Percentiles rank a stretch among this genome's conserved stretches.
phyloP scores from a whole-genome alignment of 2,888 invertebrate genomes.

The Drosophila helvetica region DNA sequence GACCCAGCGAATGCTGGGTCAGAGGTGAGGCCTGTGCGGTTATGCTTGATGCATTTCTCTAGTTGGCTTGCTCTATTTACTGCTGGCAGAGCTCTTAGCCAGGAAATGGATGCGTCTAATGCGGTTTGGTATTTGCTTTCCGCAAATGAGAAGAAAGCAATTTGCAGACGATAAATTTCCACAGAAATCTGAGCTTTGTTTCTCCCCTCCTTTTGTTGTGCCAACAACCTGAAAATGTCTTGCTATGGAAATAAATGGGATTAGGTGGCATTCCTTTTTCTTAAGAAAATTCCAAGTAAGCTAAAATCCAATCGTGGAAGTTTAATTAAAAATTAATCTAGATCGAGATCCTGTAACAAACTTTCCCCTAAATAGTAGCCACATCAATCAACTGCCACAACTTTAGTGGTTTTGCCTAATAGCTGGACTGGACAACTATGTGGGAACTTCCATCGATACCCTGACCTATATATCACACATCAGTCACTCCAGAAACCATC shows the following conservation, averaged over 20 bases:
- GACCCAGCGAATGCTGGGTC: neutral
- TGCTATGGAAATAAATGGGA: slow-evolving; percentile 2
- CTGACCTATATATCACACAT: slow-evolving; percentile 13
- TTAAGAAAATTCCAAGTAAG: neutral
- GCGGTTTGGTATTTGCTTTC: slow-evolving; percentile 30
- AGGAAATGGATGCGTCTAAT: slow-evolving; percentile 14
- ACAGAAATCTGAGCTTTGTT: slow-evolving; percentile 19
- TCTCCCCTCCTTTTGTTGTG: neutral
- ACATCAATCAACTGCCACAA: slow-evolving; percentile 29
- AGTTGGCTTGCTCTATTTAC: slow-evolving; percentile 41
- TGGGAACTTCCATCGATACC: neutral
- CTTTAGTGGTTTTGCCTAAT: slow-evolving; percentile 14
- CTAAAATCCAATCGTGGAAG: neutral
- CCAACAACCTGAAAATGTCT: too few species aligned
- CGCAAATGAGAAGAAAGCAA: slow-evolving; percentile 13
- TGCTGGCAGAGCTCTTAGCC: neutral
- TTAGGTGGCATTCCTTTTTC: neutral
- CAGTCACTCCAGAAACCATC: slow-evolving; percentile 27
- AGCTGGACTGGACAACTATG: slow-evolving; percentile 13
- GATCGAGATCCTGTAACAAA: neutral
- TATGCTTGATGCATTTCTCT: slow-evolving; percentile 34
- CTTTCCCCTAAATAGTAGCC: slow-evolving; percentile 9
- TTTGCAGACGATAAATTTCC: slow-evolving; percentile 27
- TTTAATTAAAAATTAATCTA: slow-evolving; percentile 31
- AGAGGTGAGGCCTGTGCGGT: slow-evolving; percentile 21